phyloP scores from a whole-genome alignment of 2,113 vertebrate species.

The Chaetodon auriga region DNA sequence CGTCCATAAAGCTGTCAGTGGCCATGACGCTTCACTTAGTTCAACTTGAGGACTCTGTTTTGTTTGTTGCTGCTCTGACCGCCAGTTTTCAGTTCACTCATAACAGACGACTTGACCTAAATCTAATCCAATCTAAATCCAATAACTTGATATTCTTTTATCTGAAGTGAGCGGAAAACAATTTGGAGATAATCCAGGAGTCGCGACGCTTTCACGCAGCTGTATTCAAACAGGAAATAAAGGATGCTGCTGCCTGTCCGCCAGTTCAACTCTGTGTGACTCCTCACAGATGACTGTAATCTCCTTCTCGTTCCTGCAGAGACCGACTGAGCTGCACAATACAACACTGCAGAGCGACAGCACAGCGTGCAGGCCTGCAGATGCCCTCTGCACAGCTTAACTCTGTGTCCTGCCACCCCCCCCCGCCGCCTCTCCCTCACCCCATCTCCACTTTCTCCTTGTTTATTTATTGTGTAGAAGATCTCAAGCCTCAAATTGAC shows the following conservation, averaged over 20 bases:
- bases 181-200: not conserved
- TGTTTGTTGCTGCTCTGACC: not conserved
- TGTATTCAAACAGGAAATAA: constrained; percentile 2
- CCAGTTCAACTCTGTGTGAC: constrained; percentile 50
- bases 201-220: not conserved
- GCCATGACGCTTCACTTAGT: not conserved
- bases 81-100: not conserved
- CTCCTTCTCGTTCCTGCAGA: constrained; percentile 49
- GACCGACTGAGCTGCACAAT: constrained; percentile 51
- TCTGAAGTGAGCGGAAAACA: not conserved
- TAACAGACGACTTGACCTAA: not conserved
- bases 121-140: not conserved
- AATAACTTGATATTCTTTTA: too few species aligned
- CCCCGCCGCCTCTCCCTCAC: not conserved
- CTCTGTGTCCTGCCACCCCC: constrained; percentile 37
- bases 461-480: constrained; percentile 75
- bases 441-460: constrained; percentile 55
- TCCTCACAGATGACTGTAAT: constrained; percentile 57
- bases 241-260: constrained; percentile 8
- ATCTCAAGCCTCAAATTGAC: constrained; percentile 75
- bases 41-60: not conserved
- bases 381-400: constrained; percentile 65
- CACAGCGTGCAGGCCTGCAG: constrained; percentile 40
- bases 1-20: not conserved
- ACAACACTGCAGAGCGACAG: constrained; percentile 51